Evolutionary conservation across 1,140 invertebrate genomes (phyloP), one percentile per base, ranked within the genome.

Genomic region (Globodera rostochiensis): DNA sequence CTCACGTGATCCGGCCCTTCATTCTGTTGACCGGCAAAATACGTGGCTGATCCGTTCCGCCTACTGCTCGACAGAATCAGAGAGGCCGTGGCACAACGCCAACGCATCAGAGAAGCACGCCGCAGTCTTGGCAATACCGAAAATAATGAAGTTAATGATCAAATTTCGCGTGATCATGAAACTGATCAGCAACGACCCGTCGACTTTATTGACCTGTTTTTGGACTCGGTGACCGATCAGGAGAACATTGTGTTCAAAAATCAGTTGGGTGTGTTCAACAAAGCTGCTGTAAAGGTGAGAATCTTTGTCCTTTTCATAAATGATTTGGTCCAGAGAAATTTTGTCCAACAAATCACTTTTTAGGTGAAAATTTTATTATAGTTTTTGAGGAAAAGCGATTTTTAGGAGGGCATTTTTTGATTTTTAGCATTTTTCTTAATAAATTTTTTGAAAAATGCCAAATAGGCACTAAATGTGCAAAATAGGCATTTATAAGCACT

Each of bases 171-270:
- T 36, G 36, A 36, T 36, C 36, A 36, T 36, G 57, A 64, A 64
- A 64, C 9, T 64, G 36, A 45, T 76, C 74, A 76, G 74, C 25
- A 74, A n/a, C 71, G 67, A 50, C 19, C 1, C 0, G n/a, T 49
- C n/a, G 74, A 79, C 25, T 79, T 79, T 13, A 70, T 79, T 53
- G 77, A 74, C 45, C 77, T 77, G 9, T 79, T 79, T 53, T 53
- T 79, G 47, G 47, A 76, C 19, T n/a, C 21, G 4, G 74, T 50
- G 7, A 57, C 73, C 9, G 73, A 74, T n/a, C 19, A 74, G 47
- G 53, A 74, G 47, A 45, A 25, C 3, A 45, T 74, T 74, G 73
- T 36, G 21, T 45, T 21, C 36, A 45, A 74, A 45, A 74, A 49
- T 9, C 47, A 74, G 47, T 50, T 50, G 13, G 13, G 74, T 19